These are phyloP conservation scores for Phataginus tetradactyla DNA, from an alignment of 2,797 vertebrate species.

Conservation along the genomic window DNA sequence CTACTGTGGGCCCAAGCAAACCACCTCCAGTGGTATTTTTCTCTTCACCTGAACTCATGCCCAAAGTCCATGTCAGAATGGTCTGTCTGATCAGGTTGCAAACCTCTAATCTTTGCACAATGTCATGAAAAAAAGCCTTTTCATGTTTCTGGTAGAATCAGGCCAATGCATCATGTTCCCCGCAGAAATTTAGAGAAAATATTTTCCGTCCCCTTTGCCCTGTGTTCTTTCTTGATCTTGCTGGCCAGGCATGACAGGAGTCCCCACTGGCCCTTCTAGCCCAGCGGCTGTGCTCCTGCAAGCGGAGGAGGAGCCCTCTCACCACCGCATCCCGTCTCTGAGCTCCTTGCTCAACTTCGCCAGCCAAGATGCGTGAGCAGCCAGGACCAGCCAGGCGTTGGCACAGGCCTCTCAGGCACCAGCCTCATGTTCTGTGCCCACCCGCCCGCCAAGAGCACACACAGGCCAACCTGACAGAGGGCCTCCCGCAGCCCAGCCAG, in stretches of 20 bases:
- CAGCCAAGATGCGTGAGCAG: not conserved
- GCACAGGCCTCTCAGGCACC: fast-evolving
- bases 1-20: not conserved
- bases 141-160: not conserved
- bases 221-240: not conserved
- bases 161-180: not conserved
- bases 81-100: too few relatives aligned
- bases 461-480: not conserved
- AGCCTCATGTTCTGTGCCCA: fast-evolving
- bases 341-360: not conserved
- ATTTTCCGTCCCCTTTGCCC: not conserved
- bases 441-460: not conserved
- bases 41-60: not conserved
- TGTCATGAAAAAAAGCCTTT: not conserved
- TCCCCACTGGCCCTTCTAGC: fast-evolving
- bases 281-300: not conserved
- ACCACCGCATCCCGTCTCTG: not conserved
- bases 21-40: not conserved
- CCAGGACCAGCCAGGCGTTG: not conserved
- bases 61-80: not conserved
- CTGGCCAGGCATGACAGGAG: not conserved
- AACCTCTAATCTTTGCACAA: not conserved
- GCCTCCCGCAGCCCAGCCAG: not conserved
- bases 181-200: not conserved
- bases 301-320: not conserved